phyloP scores from a whole-genome alignment of 2,113 vertebrate genomes.

The Vulpes vulpes region DNA sequence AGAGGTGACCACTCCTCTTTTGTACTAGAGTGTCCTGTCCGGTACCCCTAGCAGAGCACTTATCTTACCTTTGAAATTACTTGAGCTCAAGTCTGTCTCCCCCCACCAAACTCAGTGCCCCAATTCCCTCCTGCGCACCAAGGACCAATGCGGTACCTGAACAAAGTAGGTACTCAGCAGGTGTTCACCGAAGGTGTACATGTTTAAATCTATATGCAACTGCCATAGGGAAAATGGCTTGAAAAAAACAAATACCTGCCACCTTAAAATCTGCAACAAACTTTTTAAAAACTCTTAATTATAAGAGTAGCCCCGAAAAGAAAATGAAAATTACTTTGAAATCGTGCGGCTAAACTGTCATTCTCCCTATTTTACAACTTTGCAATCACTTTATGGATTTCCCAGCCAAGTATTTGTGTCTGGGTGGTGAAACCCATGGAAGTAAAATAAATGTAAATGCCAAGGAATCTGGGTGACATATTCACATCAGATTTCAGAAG shows the following conservation, averaged over 20 bases:
- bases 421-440: background rate
- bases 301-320: background rate
- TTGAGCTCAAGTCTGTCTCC: background rate
- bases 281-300: background rate
- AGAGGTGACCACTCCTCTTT: background rate
- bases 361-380: background rate
- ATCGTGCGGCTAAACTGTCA: background rate
- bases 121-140: too few relatives aligned
- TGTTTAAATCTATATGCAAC: background rate
- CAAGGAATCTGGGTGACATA: background rate
- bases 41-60: background rate
- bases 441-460: background rate
- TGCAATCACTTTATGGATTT: background rate
- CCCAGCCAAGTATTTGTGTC: background rate
- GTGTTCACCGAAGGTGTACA: background rate
- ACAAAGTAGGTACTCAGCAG: background rate
- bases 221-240: background rate
- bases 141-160: background rate
- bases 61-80: background rate
- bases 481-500: conserved; percentile 45
- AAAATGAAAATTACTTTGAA: conserved; percentile 36
- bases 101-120: background rate
- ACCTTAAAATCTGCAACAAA: background rate
- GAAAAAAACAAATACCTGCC: background rate
- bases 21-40: background rate